Base-by-base conservation (phyloP, 1,140 invertebrate species). In the Hycleus phaleratus region DNA sequence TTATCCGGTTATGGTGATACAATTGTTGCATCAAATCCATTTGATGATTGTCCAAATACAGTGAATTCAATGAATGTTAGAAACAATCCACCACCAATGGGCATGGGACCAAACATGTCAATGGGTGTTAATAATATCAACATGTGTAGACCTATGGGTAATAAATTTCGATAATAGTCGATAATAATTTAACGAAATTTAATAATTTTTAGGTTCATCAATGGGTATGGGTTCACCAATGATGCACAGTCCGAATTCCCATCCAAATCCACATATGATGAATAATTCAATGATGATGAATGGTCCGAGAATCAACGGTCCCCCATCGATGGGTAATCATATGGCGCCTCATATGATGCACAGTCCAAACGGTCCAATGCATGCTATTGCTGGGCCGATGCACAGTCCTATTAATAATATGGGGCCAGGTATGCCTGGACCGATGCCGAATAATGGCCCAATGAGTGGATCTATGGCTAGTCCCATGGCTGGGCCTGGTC, bases 11-110 rank as follows among this genome's bases (percentile, higher is more conserved):
- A 91, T 75, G 92, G 91, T 42, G 92, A 95, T 69, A 95, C 92
- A 45, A 93, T 97, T 69, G 85, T 95, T 59, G 93, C 92, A 38
- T 93, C 90, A 52, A 96, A 96, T 77, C 93, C 93, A 26, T 96
- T 97, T 76, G 94, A 97, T 75, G 94, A 97, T 69, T 90, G 87
- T 8, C 90, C 91, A 24, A 80, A 84, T 75, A 68, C 82, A 65
- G 75, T 79, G 72, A 73, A 77, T 76, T 65, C 78, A 65, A 79
- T 79, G 43, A 85, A 82, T 75, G 85, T 85, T 75, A 78, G 75
- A 65, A 78, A 79, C 59, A 76, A 76, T 4, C 77, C 78, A 38
- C 6, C 6, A 7, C 64, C 64, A 44, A 70, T 69, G 70, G 66
- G 67, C 39, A 70, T 71, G 66, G 71, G 68, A 39, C 68, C 60